Conservation (phyloP, 1,140 invertebrate species). For the Thrips palmi region DNA sequence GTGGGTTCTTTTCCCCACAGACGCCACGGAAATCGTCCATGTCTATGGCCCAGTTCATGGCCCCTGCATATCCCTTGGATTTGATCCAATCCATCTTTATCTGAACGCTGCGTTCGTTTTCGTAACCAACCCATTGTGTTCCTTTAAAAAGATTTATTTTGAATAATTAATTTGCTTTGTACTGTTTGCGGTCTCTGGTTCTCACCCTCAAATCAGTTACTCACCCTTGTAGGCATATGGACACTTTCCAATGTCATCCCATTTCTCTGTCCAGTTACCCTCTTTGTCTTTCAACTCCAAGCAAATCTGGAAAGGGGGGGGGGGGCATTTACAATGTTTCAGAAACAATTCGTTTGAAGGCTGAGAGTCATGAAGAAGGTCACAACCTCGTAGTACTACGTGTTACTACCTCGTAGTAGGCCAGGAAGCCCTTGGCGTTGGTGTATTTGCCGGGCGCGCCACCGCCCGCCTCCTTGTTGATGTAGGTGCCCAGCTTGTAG, state of each 20-base stretch:
- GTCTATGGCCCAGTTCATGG: constrained; percentile 77
- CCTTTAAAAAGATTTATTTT: constrained; percentile 20
- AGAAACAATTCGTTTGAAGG: too few species aligned
- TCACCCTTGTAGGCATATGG: constrained; percentile 68
- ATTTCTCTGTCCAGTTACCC: constrained; percentile 55
- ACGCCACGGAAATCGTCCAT: constrained; percentile 69
- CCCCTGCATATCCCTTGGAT: constrained; percentile 55
- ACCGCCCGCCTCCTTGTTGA: constrained; percentile 59
- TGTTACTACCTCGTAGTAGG: too few species aligned
- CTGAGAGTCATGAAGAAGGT: too few species aligned
- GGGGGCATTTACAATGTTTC: too few species aligned
- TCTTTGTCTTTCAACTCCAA: constrained; percentile 40
- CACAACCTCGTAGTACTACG: constrained; percentile 71
- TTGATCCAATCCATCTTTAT: constrained; percentile 79
- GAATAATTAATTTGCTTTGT: background rate
- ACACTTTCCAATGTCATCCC: constrained; percentile 61
- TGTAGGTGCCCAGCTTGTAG: constrained; percentile 50
- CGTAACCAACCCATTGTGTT: constrained; percentile 80
- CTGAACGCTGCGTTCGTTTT: constrained; percentile 56
- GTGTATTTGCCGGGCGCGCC: constrained; percentile 69
- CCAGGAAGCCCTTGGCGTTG: constrained; percentile 62
- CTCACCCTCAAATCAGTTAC: background rate
- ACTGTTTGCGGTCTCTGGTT: background rate
- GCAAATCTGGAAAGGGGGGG: constrained; percentile 55
- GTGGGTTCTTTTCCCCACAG: constrained; percentile 50